Conservation (phyloP, 2,113 vertebrate genomes). For the Eurystomus gularis region DNA sequence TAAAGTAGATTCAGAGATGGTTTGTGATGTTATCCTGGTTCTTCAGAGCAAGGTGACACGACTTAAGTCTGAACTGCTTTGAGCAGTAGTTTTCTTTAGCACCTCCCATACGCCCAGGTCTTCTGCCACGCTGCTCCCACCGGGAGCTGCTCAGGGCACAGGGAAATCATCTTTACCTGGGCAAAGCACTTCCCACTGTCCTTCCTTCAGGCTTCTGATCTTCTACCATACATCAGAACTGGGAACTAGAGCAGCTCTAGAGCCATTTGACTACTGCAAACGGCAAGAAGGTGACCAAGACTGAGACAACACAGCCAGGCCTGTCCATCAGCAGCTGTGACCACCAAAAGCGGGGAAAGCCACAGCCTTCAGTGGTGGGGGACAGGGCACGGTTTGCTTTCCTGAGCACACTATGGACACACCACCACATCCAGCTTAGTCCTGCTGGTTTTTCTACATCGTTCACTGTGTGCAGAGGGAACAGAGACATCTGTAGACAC, state of each 20-base stretch:
- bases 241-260: background rate
- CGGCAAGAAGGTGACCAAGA: background rate
- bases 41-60: background rate
- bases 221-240: rapidly evolving
- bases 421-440: rapidly evolving
- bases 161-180: background rate
- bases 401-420: background rate
- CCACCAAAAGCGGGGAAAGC: background rate
- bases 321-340: background rate
- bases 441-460: background rate
- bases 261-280: background rate
- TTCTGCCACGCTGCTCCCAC: background rate
- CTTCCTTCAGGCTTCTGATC: background rate
- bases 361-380: rapidly evolving
- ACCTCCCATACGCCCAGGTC: rapidly evolving
- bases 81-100: background rate
- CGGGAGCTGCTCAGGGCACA: background rate
- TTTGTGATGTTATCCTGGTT: background rate
- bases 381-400: background rate
- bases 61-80: background rate
- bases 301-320: background rate
- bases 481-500: background rate
- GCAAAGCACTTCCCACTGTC: rapidly evolving
- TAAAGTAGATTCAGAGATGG: background rate
- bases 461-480: background rate